Percentiles rank a stretch among this genome's conserved stretches.
Conservation (phyloP, 2,888 invertebrate species). For the Xiphydria camelus region DNA sequence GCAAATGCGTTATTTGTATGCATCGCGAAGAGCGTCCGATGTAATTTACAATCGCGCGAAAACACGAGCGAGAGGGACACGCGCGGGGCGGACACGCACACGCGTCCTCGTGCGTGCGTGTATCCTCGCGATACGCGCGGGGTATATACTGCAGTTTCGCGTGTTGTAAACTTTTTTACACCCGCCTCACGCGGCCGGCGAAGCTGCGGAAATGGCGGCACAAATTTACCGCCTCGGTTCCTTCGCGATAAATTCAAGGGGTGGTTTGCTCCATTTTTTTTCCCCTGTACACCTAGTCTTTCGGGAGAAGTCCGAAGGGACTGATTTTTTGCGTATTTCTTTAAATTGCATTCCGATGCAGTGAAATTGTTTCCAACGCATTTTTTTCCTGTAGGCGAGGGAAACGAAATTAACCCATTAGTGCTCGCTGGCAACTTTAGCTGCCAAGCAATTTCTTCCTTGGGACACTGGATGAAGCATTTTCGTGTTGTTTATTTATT, state of each 20-base stretch:
- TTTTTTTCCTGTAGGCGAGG: not conserved
- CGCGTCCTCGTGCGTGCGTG: not conserved
- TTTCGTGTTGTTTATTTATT: too few relatives aligned
- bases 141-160: conserved; percentile 35
- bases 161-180: not conserved
- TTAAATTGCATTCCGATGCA: not conserved
- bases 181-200: not conserved
- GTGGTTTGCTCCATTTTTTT: too few relatives aligned
- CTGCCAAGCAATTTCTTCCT: too few relatives aligned
- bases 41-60: not conserved
- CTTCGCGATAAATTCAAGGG: too few relatives aligned
- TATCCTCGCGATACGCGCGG: too few relatives aligned
- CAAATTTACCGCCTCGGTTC: conserved; percentile 17
- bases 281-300: too few relatives aligned
- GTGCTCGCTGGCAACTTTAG: too few relatives aligned
- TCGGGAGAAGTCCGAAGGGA: too few relatives aligned
- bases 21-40: not conserved
- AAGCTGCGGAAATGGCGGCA: conserved; percentile 7
- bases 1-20: conserved; percentile 5
- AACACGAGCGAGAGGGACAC: not conserved
- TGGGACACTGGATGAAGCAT: too few relatives aligned
- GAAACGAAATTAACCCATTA: too few relatives aligned
- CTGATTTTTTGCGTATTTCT: too few relatives aligned
- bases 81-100: not conserved
- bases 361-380: not conserved